These are phyloP conservation scores for Chrysomallon squamiferum DNA, from an alignment of 1,140 invertebrate genomes.

Conservation along the genomic window DNA sequence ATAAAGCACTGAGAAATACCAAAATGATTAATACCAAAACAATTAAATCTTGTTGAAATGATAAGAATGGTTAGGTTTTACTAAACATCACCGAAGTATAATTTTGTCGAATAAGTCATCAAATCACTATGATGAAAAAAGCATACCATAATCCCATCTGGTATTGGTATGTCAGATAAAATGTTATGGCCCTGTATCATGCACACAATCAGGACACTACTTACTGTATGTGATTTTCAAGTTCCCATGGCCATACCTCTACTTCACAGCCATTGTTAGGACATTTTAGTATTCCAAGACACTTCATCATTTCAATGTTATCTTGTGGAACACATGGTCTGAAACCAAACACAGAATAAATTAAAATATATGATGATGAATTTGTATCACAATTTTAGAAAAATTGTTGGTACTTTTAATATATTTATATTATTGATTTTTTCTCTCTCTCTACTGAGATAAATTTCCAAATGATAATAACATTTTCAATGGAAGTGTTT, in stretches of 20 bases:
- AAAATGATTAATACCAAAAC: no score
- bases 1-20: no score
- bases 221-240: conserved; percentile 33
- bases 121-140: no score
- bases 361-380: not conserved
- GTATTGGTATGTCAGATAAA: not conserved
- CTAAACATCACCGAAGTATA: no score
- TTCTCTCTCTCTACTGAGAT: not conserved
- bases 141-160: no score
- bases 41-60: no score
- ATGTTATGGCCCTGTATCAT: not conserved
- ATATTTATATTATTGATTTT: not conserved
- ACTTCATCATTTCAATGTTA: conserved; percentile 32
- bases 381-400: not conserved
- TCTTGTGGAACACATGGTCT: conserved; percentile 38
- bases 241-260: conserved; percentile 39
- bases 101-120: no score
- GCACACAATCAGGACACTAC: not conserved
- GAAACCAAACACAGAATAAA: conserved; percentile 5
- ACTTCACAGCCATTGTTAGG: conserved; percentile 20
- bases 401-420: not conserved
- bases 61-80: no score
- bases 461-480: not conserved
- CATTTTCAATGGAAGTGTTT: not conserved
- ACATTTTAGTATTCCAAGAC: conserved; percentile 35